phyloP scores from a whole-genome alignment of 2,888 invertebrate genomes.

The Melieria crassipennis region DNA sequence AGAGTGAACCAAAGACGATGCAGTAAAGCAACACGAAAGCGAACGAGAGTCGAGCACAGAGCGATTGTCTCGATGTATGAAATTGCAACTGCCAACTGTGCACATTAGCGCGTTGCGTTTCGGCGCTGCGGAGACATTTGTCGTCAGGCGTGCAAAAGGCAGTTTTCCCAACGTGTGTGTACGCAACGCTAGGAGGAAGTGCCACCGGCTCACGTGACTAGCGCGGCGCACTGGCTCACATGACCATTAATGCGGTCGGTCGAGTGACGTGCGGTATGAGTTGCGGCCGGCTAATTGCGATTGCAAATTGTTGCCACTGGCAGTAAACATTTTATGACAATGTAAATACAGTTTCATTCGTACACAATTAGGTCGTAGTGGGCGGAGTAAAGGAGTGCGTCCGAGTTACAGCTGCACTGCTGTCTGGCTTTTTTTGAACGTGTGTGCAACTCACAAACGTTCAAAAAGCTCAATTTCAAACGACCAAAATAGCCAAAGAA shows the following conservation, averaged over 20 bases:
- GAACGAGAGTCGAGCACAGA: too few relatives aligned
- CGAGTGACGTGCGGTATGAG: constrained; percentile 23
- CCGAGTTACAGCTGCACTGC: too few relatives aligned
- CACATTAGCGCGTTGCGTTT: background rate
- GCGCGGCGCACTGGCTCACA: background rate
- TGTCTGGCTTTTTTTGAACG: too few relatives aligned
- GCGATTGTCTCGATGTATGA: too few relatives aligned
- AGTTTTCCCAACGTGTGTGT: too few relatives aligned
- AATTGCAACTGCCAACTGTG: background rate
- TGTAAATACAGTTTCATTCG: constrained; percentile 26
- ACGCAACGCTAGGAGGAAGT: too few relatives aligned
- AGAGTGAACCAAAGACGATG: background rate
- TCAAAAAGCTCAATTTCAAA: too few relatives aligned
- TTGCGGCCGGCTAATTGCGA: constrained; percentile 49
- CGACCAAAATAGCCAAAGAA: too few relatives aligned
- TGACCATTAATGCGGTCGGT: constrained; percentile 1
- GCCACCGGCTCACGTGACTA: constrained; percentile 23
- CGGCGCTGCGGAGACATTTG: too few relatives aligned
- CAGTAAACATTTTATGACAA: constrained; percentile 17
- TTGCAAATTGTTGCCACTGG: constrained; percentile 49
- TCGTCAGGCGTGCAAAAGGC: too few relatives aligned
- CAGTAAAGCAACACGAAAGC: too few relatives aligned
- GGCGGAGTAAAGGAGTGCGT: background rate
- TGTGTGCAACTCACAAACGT: too few relatives aligned
- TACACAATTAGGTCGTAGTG: constrained; percentile 1